Evolutionary conservation across 1,140 invertebrate species (phyloP), one percentile per base, ranked within the genome.

Genomic region (Bombus turneri): DNA sequence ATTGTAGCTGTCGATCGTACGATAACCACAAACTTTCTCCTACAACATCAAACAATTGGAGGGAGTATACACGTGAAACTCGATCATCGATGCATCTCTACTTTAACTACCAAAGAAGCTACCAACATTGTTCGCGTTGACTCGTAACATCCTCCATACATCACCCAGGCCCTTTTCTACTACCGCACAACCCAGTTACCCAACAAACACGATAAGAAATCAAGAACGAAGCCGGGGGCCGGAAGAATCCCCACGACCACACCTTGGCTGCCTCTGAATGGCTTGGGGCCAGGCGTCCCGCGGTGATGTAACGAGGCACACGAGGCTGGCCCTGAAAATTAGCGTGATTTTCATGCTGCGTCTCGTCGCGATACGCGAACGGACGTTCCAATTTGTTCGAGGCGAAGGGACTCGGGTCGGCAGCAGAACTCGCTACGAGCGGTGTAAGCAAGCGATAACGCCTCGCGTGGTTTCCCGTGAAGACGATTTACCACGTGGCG

Each of bases 361-460:
- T 28, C 37, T 39, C 69, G 22, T 47, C 28, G 78, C 66, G 62
- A 57, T 62, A 74, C 74, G 31, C 72, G 47, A 53, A 53, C 37
- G 34, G 71, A 80, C 73, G 69, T 81, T 86, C 66, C 74, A 81
- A 85, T 90, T 89, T 78, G 82, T 85, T 87, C 66, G 76, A 18
- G 66, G 57, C 68, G 68, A 62, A 39, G 39, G 39, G 5, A 15
- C 1, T n/a, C 25, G 12, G 62, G 72, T 39, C 75, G 64, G 80
- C 82, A 88, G 64, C 83, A 81, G 83, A 82, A 62, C 31, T 75
- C 88, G 68, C 88, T 39, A 72, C 83, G 83, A 83, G 87, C 74
- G 87, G 87, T 84, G 34, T 22, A 22, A 22, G 15, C 8, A 22
- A 18, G 66, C 34, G 68, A 69, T 69, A 69, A 69, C 68, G 68